Conservation (phyloP, 2,888 invertebrate genomes). For the Drosophila crucigera region DNA sequence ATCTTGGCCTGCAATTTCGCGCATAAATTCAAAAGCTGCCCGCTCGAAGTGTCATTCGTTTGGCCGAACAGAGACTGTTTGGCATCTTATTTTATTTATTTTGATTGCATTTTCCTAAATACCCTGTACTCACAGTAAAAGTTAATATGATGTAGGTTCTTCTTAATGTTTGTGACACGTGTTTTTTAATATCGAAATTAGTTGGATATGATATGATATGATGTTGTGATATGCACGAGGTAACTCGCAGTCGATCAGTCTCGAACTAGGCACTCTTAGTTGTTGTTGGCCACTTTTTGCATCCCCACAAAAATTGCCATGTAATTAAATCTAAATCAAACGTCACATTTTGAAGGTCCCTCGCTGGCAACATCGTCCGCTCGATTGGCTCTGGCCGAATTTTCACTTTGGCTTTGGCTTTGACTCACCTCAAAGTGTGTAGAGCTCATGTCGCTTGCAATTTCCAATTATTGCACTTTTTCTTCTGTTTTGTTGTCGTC, state of each 20-base stretch:
- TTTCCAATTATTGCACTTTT: conserved; percentile 48
- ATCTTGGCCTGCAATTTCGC: conserved; percentile 73
- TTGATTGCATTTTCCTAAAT: conserved; percentile 48
- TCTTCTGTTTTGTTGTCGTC: conserved; percentile 48
- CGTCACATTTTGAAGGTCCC: conserved; percentile 78
- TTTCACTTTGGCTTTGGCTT: conserved; percentile 61
- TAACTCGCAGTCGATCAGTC: conserved; percentile 3
- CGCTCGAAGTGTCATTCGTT: conserved; percentile 49
- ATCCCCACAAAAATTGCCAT: conserved; percentile 59
- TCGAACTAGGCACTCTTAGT: neutral
- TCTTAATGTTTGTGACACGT: too few species aligned
- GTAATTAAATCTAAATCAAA: conserved; percentile 82
- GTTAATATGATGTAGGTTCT: neutral
- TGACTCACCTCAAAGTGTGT: conserved; percentile 60
- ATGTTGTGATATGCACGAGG: neutral
- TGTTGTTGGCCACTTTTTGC: conserved; percentile 46
- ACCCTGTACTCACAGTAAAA: conserved; percentile 6
- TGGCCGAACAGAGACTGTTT: neutral
- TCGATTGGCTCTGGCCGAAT: conserved; percentile 73
- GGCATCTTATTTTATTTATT: conserved; percentile 53
- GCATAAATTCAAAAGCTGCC: conserved; percentile 69
- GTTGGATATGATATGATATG: neutral
- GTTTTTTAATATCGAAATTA: neutral
- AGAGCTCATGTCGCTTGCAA: conserved; percentile 51
- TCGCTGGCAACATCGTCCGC: conserved; percentile 52